Evolutionary conservation across 1,140 invertebrate species (phyloP), one percentile per base, ranked within the genome.

Genomic region (Acromyrmex echinatior): DNA sequence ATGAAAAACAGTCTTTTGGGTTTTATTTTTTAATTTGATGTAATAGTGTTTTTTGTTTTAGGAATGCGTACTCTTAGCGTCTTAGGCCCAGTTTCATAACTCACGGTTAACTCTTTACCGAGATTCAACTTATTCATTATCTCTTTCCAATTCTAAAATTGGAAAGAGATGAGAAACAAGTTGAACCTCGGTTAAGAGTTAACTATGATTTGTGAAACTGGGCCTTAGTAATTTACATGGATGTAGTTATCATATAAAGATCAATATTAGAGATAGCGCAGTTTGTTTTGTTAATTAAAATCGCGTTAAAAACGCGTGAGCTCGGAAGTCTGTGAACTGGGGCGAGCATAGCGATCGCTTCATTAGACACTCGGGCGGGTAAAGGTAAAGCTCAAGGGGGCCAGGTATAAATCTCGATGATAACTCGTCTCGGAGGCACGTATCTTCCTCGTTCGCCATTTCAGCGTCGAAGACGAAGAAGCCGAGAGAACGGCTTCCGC

Each of bases 371-470:
- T 25, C 53, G 45, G 18, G 63, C 62, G 35, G 39, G 71, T 74
- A 39, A 76, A 65, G 35, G 80, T 56, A 62, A 65, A 86, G 82
- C 60, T 63, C 53, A 56, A 25, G 31, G 73, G 18, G 62, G 58
- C 71, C 35, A 63, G 25, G 77, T 68, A 88, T 88, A 88, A 88
- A 88, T 86, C 84, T 88, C 76, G 87, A 86, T 66, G 76, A 88
- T 86, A 86, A 88, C 82, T 86, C 66, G 74, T 71, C 87, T 70
- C 58, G 84, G 31, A 86, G 58, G 56, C 56, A 35, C 56, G 56
- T 62, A 74, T 62, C 70, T 74, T 74, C 49, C 25, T 28, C 78
- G 78, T 62, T 56, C 28, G 63, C 49, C 51, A 25, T 56, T 76
- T 76, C 80, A 62, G 70, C 70, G 56, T 84, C 56, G 80, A 84